Evolutionary conservation across 2,888 invertebrate species (phyloP), one percentile per base, ranked within the genome.

Genomic region (Protophormia terraenovae): DNA sequence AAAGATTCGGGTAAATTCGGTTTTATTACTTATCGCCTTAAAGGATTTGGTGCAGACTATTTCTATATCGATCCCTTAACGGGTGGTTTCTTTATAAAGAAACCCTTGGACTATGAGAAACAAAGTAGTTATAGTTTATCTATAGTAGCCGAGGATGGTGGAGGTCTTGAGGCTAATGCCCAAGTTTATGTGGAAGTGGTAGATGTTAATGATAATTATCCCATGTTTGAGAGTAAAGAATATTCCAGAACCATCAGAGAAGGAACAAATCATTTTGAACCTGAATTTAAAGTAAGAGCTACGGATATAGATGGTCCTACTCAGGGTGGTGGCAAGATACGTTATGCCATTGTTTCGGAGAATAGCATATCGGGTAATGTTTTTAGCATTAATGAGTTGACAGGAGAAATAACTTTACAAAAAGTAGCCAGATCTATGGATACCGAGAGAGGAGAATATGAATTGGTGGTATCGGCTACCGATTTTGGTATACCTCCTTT

Each of bases 81-180:
- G 10, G 97, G 97, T 0, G 95, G 95, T 6, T 91, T 97, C 8
- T 95, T 93, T 82, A 94, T 97, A 0, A 94, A 94, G 0, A 94
- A 94, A 85, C 89, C 92, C 6, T 92, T 97, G 60, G 97, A 98
- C 90, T 96, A 96, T 89, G 97, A 98, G 90, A 94, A 94, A 12
- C 96, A 97, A 88, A 96, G 95, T 88, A 95, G 95, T 80, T 97
- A 96, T 87, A 96, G 96, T 80, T 92, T 97, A 78, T 96, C 96
- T 0, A 94, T 97, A 72, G 96, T 96, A 86, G 97, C 97, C 0
- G 94, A 94, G 86, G 97, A 98, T 90, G 97, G 97, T 0, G 97
- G 97, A 0, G 96, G 96, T 0, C 94, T 94, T 87, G 94, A 95
- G 14, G 94, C 96, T 0, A 95, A 96, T 32, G 95, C 95, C 0